Evolutionary conservation across 2,113 vertebrate species (phyloP).

Genomic region (Seriola dumerili): DNA sequence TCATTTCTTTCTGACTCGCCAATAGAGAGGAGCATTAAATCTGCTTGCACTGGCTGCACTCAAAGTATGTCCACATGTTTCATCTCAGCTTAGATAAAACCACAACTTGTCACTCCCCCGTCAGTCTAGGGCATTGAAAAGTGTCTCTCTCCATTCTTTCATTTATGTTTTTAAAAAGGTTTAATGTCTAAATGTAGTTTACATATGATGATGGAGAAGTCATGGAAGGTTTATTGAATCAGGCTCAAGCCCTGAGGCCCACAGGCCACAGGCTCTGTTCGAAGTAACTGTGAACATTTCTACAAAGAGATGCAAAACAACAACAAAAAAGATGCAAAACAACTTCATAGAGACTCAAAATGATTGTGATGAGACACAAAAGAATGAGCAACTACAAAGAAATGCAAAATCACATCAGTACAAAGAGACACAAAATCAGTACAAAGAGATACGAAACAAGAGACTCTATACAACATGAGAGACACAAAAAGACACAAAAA

Average conservation of each 20-base stretch:
- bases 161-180: slow-evolving; percentile 34
- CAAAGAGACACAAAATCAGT: background rate
- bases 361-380: too few species aligned
- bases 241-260: background rate
- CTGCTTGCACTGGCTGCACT: slow-evolving; percentile 59
- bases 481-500: background rate
- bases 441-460: background rate
- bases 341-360: background rate
- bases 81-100: slow-evolving; percentile 64
- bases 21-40: slow-evolving; percentile 59
- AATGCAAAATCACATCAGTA: background rate
- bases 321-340: background rate
- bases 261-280: background rate
- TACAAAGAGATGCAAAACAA: background rate
- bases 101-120: slow-evolving; percentile 42
- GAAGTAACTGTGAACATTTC: background rate
- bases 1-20: slow-evolving; percentile 59
- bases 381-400: background rate
- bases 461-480: background rate
- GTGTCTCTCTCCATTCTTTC: slow-evolving; percentile 35
- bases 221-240: background rate
- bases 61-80: slow-evolving; percentile 58
- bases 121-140: slow-evolving; percentile 31
- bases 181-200: slow-evolving; percentile 40
- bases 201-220: slow-evolving; percentile 41